Evolutionary conservation across 2,888 invertebrate species (phyloP).

Genomic region (Deilephila porcellus): DNA sequence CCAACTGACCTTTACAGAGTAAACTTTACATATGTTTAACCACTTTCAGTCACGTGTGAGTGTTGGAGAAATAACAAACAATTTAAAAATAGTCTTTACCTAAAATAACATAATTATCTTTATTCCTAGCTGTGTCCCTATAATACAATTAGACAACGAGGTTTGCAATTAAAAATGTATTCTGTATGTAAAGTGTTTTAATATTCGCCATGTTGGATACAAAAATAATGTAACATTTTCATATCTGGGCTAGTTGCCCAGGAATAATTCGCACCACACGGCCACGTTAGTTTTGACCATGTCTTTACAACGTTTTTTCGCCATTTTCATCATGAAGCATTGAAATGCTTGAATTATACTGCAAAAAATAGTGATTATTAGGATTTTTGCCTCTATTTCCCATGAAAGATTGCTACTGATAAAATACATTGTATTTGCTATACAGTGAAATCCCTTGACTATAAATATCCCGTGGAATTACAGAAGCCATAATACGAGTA

Average conservation of each 20-base stretch:
- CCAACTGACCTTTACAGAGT: slow-evolving; percentile 17
- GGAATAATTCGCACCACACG: too few relatives aligned
- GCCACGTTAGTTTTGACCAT: too few relatives aligned
- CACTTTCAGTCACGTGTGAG: background rate
- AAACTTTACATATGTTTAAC: slow-evolving; percentile 6
- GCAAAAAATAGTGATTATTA: too few relatives aligned
- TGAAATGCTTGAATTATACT: too few relatives aligned
- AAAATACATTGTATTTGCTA: too few relatives aligned
- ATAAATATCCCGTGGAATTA: too few relatives aligned
- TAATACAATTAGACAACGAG: background rate
- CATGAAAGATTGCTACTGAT: too few relatives aligned
- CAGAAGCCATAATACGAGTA: too few relatives aligned
- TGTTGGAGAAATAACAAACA: too few relatives aligned
- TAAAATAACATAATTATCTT: background rate
- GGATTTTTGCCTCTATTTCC: too few relatives aligned
- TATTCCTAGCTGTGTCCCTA: background rate
- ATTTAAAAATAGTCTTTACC: background rate
- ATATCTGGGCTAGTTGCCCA: too few relatives aligned
- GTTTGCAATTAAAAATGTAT: background rate
- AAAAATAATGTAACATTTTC: background rate
- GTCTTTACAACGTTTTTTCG: background rate
- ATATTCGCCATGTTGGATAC: background rate
- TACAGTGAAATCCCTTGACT: too few relatives aligned
- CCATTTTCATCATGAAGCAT: background rate
- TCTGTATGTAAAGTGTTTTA: background rate